Base-by-base conservation (phyloP, 37 sponge, comb jelly and placozoan genomes). In the Halisarca cf. caerulea region DNA sequence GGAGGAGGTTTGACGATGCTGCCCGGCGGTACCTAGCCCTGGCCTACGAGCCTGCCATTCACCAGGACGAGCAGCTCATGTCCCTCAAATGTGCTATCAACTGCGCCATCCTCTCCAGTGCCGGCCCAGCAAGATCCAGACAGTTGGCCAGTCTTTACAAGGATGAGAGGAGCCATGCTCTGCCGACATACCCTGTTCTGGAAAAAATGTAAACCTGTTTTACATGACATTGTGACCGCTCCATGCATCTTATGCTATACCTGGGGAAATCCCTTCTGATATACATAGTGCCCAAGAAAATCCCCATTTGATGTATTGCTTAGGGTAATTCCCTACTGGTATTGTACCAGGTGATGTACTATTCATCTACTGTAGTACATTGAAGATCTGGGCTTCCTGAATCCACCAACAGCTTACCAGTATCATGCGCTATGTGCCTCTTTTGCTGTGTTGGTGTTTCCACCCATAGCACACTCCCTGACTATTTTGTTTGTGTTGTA, bases 1-100 rank as follows among this genome's bases (percentile, higher is more conserved):
- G 94, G 79, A 90, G 94, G 30, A 92, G 92, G 85, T 98, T 98
- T 84, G 86, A 81, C 32, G 95, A 96, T 83, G 97, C 99, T 43
- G 99, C 99, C 25, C 62, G 93, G 20, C 89, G 95, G 1, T 98
- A 98, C 73, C 87, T 94, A 44, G 93, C 96, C 9, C 82, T 98
- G 57, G 91, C 95, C 24, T 96, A 94, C 35, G 92, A 95, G 37
- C 82, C 92, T 2, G 82, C 90, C 53, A 90, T 98, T 59, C 87
- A 93, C 58, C 86, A 85, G 0, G 83, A 87, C 30, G 94, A 98
- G 79, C 90, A 87, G 66, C 78, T 90, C 33, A 24, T 73, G 21
- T 86, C 94, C 0, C 91, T 96, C 23, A 87, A 87, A 11, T 34
- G 79, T 57, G 86, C 77, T 44, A 74, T 74, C 25, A 74, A 70